Evolutionary conservation across 2,888 invertebrate genomes (phyloP), one percentile per base, ranked within the genome.

Genomic region (Homarus gammarus): DNA sequence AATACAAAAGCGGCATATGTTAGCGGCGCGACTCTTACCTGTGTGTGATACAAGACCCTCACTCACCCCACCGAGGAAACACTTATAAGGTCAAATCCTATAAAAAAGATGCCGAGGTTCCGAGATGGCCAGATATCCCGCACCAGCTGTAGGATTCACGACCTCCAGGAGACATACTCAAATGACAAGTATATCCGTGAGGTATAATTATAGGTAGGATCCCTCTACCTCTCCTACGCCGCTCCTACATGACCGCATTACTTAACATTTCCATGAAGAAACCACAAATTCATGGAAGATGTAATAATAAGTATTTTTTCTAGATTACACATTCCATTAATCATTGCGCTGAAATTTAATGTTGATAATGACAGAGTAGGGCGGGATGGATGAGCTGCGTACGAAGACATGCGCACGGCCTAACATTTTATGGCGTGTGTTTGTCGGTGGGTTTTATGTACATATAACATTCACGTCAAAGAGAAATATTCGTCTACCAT

Each of bases 301-400:
- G 87, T 81, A 87, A 87, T 87, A 87, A 87, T 81, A 81, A 87
- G 81, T 86, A 86, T 87, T 87, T 87, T 87, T 87, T 87, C 81
- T 87, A 87, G 87, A 87, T 87, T 87, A 87, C 81, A 87, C 81
- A 87, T 87, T 81, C 81, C 87, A 87, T 87, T 87, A 87, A 87
- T 87, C 87, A 87, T 81, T 49, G 81, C 51, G 73, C 56, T 27
- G 81, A 87, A 87, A 87, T 87, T 87, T 87, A 87, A 87, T 87
- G 87, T 73, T 87, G 72, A 81, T 87, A 87, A 87, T 87, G 87
- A 87, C 87, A 87, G 87, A 87, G 61, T 87, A 33, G 36, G 31
- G 72, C 31, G 49, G 56, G 87, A 87, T 87, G 87, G 87, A 87
- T 87, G 87, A 73, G 51, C 73, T 27, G 81, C 22, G 81, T 81